phyloP scores from a whole-genome alignment of 2,797 vertebrate species.

The Gadopsis marmoratus region DNA sequence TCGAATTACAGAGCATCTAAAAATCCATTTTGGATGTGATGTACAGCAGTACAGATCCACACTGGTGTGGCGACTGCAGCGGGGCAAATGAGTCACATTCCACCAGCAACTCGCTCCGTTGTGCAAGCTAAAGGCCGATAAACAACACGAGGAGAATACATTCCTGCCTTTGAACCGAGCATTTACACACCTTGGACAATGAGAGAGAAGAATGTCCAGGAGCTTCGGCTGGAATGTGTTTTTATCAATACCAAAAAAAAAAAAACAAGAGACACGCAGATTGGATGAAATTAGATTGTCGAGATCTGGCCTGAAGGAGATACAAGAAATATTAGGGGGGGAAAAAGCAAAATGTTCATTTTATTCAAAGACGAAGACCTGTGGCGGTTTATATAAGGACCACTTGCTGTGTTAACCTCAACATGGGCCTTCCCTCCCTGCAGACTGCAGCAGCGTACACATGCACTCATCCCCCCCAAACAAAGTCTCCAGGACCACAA shows the following conservation, averaged over 20 bases:
- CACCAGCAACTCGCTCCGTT: conserved; percentile 7
- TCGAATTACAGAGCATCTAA: not conserved
- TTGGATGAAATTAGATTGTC: conserved; percentile 31
- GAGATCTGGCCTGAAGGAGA: conserved; percentile 23
- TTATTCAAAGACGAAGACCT: conserved; percentile 68
- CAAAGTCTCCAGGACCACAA: conserved; percentile 64
- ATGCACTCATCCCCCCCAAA: conserved; percentile 44
- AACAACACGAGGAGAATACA: conserved; percentile 44
- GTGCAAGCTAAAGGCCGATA: conserved; percentile 32
- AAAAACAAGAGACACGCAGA: conserved; percentile 31
- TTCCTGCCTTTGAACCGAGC: conserved; percentile 56
- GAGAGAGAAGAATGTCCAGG: conserved; percentile 25
- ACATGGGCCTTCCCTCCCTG: conserved; percentile 64
- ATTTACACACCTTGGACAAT: conserved; percentile 55
- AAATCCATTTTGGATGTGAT: not conserved
- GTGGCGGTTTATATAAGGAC: conserved; percentile 77
- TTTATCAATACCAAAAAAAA: conserved; percentile 45
- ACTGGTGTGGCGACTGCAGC: not conserved
- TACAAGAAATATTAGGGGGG: conserved; percentile 5
- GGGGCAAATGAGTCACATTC: conserved; percentile 38
- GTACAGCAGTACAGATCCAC: not conserved
- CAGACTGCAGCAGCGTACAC: conserved; percentile 57
- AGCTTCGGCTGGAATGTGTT: conserved; percentile 43
- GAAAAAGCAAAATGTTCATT: conserved; percentile 63
- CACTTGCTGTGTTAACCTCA: conserved; percentile 68